Evolutionary conservation across 2,888 invertebrate genomes (phyloP).

Genomic region (Volucella inanis): DNA sequence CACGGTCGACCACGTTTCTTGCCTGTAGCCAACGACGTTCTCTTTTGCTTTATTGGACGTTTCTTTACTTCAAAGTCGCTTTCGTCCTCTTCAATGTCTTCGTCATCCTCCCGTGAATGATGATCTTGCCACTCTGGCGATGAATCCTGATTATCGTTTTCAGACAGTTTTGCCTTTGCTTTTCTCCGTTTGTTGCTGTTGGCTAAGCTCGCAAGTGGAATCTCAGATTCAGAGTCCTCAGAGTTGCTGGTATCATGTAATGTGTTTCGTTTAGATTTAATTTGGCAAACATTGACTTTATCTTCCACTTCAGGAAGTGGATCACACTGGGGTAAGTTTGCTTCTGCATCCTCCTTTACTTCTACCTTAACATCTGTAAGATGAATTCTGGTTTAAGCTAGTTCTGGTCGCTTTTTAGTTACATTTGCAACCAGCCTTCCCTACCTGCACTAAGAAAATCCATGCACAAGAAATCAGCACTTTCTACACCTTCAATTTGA

Average conservation of each 20-base stretch:
- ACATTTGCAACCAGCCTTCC: constrained; percentile 65
- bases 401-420: background rate
- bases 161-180: constrained; percentile 15
- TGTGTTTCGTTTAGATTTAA: background rate
- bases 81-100: constrained; percentile 66
- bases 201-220: constrained; percentile 57
- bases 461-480: constrained; percentile 25
- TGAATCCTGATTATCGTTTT: constrained; percentile 49
- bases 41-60: constrained; percentile 14
- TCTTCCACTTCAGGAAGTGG: constrained; percentile 21
- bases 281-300: background rate
- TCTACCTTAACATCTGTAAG: constrained; percentile 65
- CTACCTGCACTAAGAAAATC: constrained; percentile 74
- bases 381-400: constrained; percentile 9
- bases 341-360: constrained; percentile 58
- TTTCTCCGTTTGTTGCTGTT: constrained; percentile 11
- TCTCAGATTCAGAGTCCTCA: constrained; percentile 60
- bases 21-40: background rate
- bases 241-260: constrained; percentile 38
- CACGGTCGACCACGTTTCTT: constrained; percentile 61
- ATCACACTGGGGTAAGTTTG: constrained; percentile 2
- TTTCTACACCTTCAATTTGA: constrained; percentile 7
- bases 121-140: constrained; percentile 43
- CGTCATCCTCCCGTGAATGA: constrained; percentile 74
- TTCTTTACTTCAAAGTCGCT: constrained; percentile 53